These are phyloP conservation scores for Stegodyphus dumicola DNA, from an alignment of 1,140 invertebrate species.

Conservation along the genomic window DNA sequence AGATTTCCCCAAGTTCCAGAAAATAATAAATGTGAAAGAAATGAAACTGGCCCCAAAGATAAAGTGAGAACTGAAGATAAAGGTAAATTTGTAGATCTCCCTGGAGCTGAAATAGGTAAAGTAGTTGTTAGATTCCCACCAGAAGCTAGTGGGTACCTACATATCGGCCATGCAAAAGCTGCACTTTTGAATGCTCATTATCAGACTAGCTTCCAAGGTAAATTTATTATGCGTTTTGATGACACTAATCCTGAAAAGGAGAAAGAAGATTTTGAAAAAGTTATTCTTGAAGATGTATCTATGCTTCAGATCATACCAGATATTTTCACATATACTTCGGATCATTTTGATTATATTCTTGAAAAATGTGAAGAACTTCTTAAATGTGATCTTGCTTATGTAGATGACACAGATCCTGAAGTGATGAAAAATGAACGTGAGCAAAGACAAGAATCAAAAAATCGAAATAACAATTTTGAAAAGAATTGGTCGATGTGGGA, in stretches of 20 bases:
- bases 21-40: slow-evolving; percentile 62
- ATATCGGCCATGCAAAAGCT: slow-evolving; percentile 99
- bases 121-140: slow-evolving; percentile 96
- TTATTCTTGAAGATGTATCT: slow-evolving; percentile 94
- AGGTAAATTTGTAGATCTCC: slow-evolving; percentile 80
- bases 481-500: slow-evolving; percentile 93
- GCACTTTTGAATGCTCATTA: slow-evolving; percentile 98
- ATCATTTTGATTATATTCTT: slow-evolving; percentile 95
- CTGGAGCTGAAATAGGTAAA: slow-evolving; percentile 95
- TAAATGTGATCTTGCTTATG: slow-evolving; percentile 90
- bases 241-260: slow-evolving; percentile 99
- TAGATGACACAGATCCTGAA: slow-evolving; percentile 95
- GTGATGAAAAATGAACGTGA: slow-evolving; percentile 96
- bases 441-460: slow-evolving; percentile 85
- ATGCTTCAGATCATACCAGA: slow-evolving; percentile 94
- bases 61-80: slow-evolving; percentile 70
- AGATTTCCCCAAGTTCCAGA: slow-evolving; percentile 36
- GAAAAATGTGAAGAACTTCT: slow-evolving; percentile 89
- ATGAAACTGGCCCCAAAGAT: slow-evolving; percentile 64
- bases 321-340: slow-evolving; percentile 93
- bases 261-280: slow-evolving; percentile 95
- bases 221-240: slow-evolving; percentile 98
- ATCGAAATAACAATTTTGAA: slow-evolving; percentile 84
- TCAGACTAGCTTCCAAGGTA: slow-evolving; percentile 91
- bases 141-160: slow-evolving; percentile 96